Percentiles rank a stretch among this genome's conserved stretches.
phyloP scores from a whole-genome alignment of 1,140 invertebrate species.

The Ceratina japonica region DNA sequence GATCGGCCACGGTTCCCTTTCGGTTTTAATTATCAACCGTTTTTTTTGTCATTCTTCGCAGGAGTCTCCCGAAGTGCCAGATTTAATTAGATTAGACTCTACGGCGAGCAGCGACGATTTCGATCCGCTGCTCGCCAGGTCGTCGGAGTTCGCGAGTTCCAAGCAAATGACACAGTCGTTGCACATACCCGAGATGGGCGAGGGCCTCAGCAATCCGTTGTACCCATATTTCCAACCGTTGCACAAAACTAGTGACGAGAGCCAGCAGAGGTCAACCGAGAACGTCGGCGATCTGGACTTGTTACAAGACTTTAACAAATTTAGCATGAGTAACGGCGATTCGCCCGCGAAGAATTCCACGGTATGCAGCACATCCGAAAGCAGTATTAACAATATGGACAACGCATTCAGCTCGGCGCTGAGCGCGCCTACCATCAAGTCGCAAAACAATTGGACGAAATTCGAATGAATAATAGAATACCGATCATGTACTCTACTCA shows the following conservation, averaged over 20 bases:
- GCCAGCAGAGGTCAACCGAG: constrained; percentile 63
- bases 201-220: constrained; percentile 81
- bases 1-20: neutral
- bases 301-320: constrained; percentile 79
- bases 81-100: constrained; percentile 83
- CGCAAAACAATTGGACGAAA: constrained; percentile 78
- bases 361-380: constrained; percentile 50
- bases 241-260: constrained; percentile 62
- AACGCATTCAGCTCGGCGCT: constrained; percentile 71
- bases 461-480: constrained; percentile 70
- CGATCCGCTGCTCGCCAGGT: constrained; percentile 80
- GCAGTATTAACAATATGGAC: constrained; percentile 67
- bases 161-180: constrained; percentile 77
- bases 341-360: constrained; percentile 52
- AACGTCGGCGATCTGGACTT: constrained; percentile 79
- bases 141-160: constrained; percentile 63
- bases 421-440: constrained; percentile 68
- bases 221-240: constrained; percentile 81
- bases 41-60: constrained; percentile 39
- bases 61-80: constrained; percentile 76
- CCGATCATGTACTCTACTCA: constrained; percentile 21
- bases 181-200: constrained; percentile 74
- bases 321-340: constrained; percentile 71
- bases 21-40: neutral
- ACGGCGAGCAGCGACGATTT: constrained; percentile 82